Evolutionary conservation across 2,888 invertebrate species (phyloP), one percentile per base, ranked within the genome.

Genomic region (Acleris cristana): DNA sequence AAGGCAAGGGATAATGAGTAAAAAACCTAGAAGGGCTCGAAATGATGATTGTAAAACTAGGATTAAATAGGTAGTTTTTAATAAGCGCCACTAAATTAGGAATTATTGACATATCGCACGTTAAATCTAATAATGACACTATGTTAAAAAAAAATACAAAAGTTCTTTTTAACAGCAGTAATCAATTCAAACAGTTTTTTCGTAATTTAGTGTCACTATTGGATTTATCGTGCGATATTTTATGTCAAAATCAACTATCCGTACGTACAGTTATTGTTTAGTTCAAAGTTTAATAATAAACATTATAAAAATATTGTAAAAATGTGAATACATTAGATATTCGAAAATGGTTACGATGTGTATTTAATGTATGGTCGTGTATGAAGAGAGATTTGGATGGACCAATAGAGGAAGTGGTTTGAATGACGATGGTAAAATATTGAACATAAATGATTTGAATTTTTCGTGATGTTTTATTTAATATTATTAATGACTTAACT

Each of bases 341-440:
- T 58, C 45, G 34, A 66, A 57, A 34, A 55, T 55, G 65, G 56
- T 44, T 61, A 65, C 16, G 44, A 56, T 62, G 75, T 78, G 79
- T 69, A 78, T 76, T 74, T 69, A 69, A 72, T 68, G 65, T 55
- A 60, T 74, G 72, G 70, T 67, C 70, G 72, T 61, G 67, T 54
- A 69, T 64, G 69, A 65, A 71, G 65, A 69, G 61, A 70, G 70
- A 59, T 67, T 74, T 82, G 84, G 79, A 79, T 76, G 88, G 89
- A 89, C 89, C 89, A 89, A 89, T 82, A 78, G 82, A 81, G 77
- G 60, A 62, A 53, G 23, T 76, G 82, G 78, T 72, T 73, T 79
- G 76, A 78, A 76, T 74, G 80, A 73, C 69, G 72, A 72, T 71
- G 73, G 65, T 56, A 54, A 61, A 62, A 56, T 75, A 74, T 69